Evolutionary conservation across 2,888 invertebrate genomes (phyloP), one percentile per base, ranked within the genome.

Genomic region (Ganaspis brasiliensis): DNA sequence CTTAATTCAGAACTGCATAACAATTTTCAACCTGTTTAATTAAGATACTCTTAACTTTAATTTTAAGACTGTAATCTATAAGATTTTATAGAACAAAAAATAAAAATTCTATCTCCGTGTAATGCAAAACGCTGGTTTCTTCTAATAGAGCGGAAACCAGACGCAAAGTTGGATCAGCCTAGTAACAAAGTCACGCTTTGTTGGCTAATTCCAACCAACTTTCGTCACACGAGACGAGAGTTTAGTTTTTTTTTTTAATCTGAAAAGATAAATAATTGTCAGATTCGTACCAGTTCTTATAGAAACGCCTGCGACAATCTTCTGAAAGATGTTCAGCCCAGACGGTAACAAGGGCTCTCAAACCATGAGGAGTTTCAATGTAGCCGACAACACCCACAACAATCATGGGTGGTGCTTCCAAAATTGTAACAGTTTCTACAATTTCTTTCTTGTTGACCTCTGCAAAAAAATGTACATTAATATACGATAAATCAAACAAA

Each of bases 361-460:
- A 95, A 88, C 99, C 99, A 92, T 97, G 97, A 67, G 99, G 99
- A 74, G 99, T 99, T 91, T 99, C 98, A 87, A 99, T 98, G 93
- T 99, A 99, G 77, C 99, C 99, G 86, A 99, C 98, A 85, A 98
- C 96, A 87, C 99, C 99, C 82, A 99, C 98, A 81, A 98, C 95
- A 79, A 99, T 95, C 98, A 99, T 98, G 55, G 99, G 99, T 76
- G 99, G 99, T 2, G 99, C 96, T 93, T 99, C 99, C 87, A 99
- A 94, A 88, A 99, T 96, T 31, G 99, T 99, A 1, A 99, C 99
- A 61, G 98, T 98, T 92, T 99, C 99, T 26, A 99, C 99, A 79
- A 99, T 98, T 93, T 99, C 99, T 93, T 99, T 99, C 93, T 99
- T 99, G 94, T 99, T 99, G 81, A 99, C 96, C 94, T 99, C 99